Percentiles rank a stretch among this genome's conserved stretches.
Evolutionary conservation across 2,888 invertebrate genomes (phyloP).

Genomic region (Malachius bipustulatus): DNA sequence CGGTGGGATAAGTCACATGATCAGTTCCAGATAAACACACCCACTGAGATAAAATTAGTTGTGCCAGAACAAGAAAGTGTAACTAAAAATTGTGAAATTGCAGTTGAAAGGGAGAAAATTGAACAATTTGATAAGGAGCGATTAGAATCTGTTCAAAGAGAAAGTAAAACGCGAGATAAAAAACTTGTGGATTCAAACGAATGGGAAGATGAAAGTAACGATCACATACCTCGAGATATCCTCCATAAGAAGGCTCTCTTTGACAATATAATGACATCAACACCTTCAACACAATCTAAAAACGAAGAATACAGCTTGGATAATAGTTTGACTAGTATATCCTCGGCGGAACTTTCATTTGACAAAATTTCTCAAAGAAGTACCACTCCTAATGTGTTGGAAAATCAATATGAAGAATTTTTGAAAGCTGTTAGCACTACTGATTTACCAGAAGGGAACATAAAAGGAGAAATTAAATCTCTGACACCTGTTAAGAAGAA

Average conservation of each 20-base stretch:
- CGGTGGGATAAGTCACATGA: too few species aligned
- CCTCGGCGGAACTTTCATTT: conserved; percentile 12
- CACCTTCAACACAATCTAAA: too few species aligned
- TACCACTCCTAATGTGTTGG: conserved; percentile 21
- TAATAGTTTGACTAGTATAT: conserved; percentile 10
- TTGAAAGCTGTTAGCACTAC: conserved; percentile 39
- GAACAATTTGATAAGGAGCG: not conserved
- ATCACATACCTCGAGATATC: conserved; percentile 8
- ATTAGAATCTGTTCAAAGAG: not conserved
- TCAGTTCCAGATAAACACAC: not conserved
- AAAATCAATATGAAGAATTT: conserved; percentile 46
- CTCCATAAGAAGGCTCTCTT: conserved; percentile 11
- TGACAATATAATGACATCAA: too few species aligned
- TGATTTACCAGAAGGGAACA: not conserved
- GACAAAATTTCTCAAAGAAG: conserved; percentile 7
- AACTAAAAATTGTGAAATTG: not conserved
- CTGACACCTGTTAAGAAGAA: conserved; percentile 1
- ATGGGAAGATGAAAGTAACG: conserved; percentile 4
- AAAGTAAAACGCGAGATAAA: not conserved
- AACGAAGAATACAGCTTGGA: conserved; percentile 13
- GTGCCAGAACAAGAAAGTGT: not conserved
- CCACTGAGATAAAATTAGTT: not conserved
- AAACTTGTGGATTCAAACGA: not conserved
- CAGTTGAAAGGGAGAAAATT: not conserved
- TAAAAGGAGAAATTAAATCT: too few species aligned